Base-by-base conservation (phyloP, 2,797 vertebrate genomes). In the Erethizon dorsatum region DNA sequence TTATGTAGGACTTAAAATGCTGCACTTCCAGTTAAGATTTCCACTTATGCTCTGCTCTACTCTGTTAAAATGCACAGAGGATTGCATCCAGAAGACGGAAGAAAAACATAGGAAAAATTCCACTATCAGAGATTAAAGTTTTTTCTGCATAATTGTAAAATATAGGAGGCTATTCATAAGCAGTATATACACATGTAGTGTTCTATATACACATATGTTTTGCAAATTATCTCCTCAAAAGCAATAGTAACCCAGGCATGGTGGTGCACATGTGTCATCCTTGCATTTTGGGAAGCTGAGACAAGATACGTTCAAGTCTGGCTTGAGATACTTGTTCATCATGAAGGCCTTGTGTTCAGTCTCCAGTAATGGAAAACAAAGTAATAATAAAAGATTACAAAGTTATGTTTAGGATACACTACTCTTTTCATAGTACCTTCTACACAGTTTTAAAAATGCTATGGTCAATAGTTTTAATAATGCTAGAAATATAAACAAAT, bases 151-250 rank as follows among this genome's bases (percentile, higher is more conserved):
- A 88, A 37, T 20, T 91, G 6, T 54, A 77, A 96, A 94, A 88
- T 77, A n/a, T 26, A 63, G 26, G 41, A 57, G 79, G 2, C 28
- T 10, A 80, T 37, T 5, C 8, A 22, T 15, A 56, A 54, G 52
- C 18, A 7, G 20, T 33, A 20, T 20, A 54, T 79, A 5, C 28
- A 78, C 47, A 77, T 28, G 26, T 78, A 31, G 50, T 18, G 77
- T 33, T 69, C 61, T n/a, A 86, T 73, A 33, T 73, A 2, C n/a
- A 75, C 37, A n/a, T 80, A 13, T 87, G 50, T 83, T 54, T 88
- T 89, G 84, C 47, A 90, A 54, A 87, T 80, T 77, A 28, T 65
- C n/a, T 84, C 73, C 88, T 94, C 33, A 85, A 82, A 86, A 69
- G 13, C 33, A n/a, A 24, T 45, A 73, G 37, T 24, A 41, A 41